A percentile compares a stretch with the other conserved stretches of the same genome.
These are phyloP conservation scores for Lithodes maja DNA, from an alignment of 2,888 invertebrate genomes.

Conservation along the genomic window DNA sequence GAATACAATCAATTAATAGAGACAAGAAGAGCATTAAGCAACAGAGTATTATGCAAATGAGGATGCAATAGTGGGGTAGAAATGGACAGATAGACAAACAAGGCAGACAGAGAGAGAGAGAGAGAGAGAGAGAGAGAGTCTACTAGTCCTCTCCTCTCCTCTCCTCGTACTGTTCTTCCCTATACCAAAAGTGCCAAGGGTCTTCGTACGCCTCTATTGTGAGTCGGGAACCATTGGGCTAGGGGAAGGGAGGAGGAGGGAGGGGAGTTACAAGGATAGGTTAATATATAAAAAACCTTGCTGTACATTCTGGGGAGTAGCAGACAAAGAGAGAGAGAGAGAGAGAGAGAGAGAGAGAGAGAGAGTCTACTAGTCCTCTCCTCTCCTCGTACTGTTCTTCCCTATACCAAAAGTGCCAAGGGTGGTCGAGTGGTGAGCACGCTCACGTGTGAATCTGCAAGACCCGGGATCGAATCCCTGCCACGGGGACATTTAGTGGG, in stretches of 20 bases:
- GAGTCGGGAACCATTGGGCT: too few relatives aligned
- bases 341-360: not conserved
- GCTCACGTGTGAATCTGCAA: too few relatives aligned
- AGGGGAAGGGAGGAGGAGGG: too few relatives aligned
- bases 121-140: not conserved
- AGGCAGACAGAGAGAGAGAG: constrained; percentile 19
- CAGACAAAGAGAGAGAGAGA: constrained; percentile 19
- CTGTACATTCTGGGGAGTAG: too few relatives aligned
- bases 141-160: not conserved
- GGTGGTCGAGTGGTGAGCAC: not conserved
- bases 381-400: not conserved
- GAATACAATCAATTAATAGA: not conserved
- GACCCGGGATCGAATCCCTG: too few relatives aligned
- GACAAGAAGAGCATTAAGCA: not conserved
- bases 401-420: not conserved
- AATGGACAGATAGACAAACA: constrained; percentile 1
- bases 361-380: not conserved
- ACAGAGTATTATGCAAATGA: too few relatives aligned
- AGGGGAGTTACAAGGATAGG: too few relatives aligned
- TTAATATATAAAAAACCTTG: too few relatives aligned
- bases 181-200: too few relatives aligned
- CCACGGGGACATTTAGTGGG: too few relatives aligned
- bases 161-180: too few relatives aligned
- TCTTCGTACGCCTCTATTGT: too few relatives aligned
- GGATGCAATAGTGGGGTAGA: not conserved